A percentile compares a stretch with the other conserved stretches of the same genome.
Evolutionary conservation across 1,140 invertebrate genomes (phyloP).

Genomic region (Pseudomyrmex pallidus): DNA sequence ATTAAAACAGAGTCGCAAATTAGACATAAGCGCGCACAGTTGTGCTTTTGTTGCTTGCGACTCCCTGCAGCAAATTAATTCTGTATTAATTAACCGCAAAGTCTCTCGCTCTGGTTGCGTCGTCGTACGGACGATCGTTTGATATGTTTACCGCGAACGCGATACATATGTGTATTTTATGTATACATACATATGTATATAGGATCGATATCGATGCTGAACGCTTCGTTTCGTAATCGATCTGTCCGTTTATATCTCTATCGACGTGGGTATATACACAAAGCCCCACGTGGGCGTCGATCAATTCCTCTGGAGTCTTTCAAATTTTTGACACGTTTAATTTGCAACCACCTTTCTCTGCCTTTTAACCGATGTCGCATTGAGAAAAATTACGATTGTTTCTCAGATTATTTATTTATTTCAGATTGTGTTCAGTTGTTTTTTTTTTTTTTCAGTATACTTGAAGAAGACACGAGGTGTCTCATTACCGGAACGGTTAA

Average conservation of each 20-base stretch:
- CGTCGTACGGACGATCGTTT: neutral
- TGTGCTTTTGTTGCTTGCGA: neutral
- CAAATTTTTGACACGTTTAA: conserved; percentile 58
- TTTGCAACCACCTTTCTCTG: conserved; percentile 49
- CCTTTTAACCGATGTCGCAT: conserved; percentile 5
- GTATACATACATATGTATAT: no score
- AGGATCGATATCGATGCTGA: neutral
- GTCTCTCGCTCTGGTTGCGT: neutral
- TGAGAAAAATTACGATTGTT: no score
- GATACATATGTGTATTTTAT: conserved; percentile 14
- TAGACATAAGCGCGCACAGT: conserved; percentile 5
- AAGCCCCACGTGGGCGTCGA: conserved; percentile 61
- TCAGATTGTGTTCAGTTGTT: no score
- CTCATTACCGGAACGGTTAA: neutral
- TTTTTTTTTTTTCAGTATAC: no score
- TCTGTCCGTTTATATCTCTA: conserved; percentile 46
- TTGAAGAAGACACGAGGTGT: no score
- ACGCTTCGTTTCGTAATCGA: conserved; percentile 55
- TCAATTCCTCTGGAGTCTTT: conserved; percentile 63
- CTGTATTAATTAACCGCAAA: conserved; percentile 32
- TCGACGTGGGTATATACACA: conserved; percentile 52
- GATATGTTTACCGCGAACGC: neutral
- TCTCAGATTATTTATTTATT: no score
- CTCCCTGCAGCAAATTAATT: conserved; percentile 28
- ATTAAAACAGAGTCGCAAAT: conserved; percentile 44